phyloP scores from a whole-genome alignment of 2,888 invertebrate genomes.

The Melieria crassipennis region DNA sequence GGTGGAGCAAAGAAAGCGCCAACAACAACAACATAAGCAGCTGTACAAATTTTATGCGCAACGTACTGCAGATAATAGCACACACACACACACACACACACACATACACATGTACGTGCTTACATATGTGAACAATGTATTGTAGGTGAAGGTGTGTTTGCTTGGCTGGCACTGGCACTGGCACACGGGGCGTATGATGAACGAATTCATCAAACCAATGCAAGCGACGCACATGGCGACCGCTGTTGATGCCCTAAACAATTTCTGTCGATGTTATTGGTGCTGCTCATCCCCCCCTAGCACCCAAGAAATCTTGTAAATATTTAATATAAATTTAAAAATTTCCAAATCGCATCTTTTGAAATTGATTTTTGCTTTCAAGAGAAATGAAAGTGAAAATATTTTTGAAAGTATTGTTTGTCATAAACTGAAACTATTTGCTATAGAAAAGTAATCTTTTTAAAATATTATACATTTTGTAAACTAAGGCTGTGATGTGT shows the following conservation, averaged over 20 bases:
- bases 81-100: slow-evolving; percentile 20
- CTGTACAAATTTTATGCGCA: slow-evolving; percentile 42
- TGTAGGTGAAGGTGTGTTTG: background rate
- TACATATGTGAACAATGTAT: background rate
- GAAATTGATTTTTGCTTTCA: too few species aligned
- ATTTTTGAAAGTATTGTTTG: too few species aligned
- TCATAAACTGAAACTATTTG: too few species aligned
- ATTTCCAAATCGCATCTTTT: too few species aligned
- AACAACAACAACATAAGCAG: slow-evolving; percentile 18
- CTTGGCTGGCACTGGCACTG: background rate
- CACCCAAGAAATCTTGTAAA: too few species aligned
- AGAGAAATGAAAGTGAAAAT: too few species aligned
- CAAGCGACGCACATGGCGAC: background rate
- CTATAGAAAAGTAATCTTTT: too few species aligned
- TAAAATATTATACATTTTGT: too few species aligned
- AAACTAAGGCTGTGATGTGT: too few species aligned
- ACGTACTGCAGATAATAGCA: background rate
- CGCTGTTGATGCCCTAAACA: background rate
- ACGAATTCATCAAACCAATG: slow-evolving; percentile 14
- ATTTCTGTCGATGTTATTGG: background rate
- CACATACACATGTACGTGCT: background rate
- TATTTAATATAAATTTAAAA: too few species aligned
- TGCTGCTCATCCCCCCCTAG: too few species aligned
- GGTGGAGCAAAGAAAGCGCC: background rate
- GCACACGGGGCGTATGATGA: slow-evolving; percentile 1